Base-by-base conservation (phyloP, 2,113 vertebrate genomes). In the Oncorhynchus masou region DNA sequence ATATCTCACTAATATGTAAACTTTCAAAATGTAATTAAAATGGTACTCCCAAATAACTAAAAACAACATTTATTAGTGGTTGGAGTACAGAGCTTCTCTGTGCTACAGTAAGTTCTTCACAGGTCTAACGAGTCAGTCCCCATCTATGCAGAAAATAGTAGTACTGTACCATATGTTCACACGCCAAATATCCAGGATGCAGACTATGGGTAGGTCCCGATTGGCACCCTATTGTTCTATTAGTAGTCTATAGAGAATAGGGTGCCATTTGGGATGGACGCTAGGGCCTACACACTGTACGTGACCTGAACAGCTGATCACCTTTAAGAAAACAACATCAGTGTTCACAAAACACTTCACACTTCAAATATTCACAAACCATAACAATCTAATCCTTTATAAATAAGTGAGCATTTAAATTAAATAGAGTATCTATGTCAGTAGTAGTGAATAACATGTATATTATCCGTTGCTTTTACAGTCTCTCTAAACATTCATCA, bases 101-200 rank as follows among this genome's bases (percentile, higher is more conserved):
- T 86, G 87, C 86, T 88, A 87, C 85, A 78, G 19, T 78, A 75
- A 78, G 74, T 62, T 68, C 74, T 78, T 82, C n/a, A 39, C 57
- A 67, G 24, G 73, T 27, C 22, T 7, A 27, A 78, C 64, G 24
- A 19, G 1, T 2, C 49, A 48, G 51, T 16, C 24, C 31, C 57
- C 16, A 54, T 19, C 3, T 54, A 54, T 13, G 51, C 51, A 16
- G 51, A 54, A 45, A 11, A 54, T 54, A 19, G 51, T 54, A 19
- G 5, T 54, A 54, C 13, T 16, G 51, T 54, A 62, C 39, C 25
- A 59, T 34, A 31, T 77, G 73, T 79, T 31, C 27, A 85, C 77
- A 88, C 69, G 54, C 86, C 86, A 88, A 88, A 85, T 70, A 83
- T 16, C 51, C 51, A 54, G 51, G 3, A 54, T 45, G 9, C 9